phyloP scores from a whole-genome alignment of 2,888 invertebrate species.

The Arenicola marina region DNA sequence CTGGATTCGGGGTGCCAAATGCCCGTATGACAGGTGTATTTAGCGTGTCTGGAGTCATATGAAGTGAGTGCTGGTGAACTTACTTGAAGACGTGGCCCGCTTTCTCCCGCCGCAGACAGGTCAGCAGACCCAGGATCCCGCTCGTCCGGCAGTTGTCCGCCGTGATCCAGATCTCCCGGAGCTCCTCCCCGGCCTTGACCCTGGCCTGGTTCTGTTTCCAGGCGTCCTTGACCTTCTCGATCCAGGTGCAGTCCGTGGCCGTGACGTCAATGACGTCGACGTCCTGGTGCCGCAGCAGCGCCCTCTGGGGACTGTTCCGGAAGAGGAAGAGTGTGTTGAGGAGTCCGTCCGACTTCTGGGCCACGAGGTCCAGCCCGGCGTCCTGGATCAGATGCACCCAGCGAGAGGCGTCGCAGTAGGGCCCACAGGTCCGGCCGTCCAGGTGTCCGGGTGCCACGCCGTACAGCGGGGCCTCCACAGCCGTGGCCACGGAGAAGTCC shows the following conservation, averaged over 20 bases:
- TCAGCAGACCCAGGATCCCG: constrained; percentile 5
- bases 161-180: background rate
- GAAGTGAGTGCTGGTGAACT: background rate
- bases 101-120: background rate
- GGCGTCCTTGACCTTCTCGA: constrained; percentile 5
- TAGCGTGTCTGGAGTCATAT: background rate
- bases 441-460: background rate
- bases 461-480: background rate
- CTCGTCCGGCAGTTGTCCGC: background rate
- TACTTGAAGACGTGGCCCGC: constrained; percentile 1
- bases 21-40: background rate
- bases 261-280: background rate
- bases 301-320: constrained; percentile 1
- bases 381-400: background rate
- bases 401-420: background rate
- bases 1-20: background rate
- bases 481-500: background rate
- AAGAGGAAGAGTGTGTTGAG: constrained; percentile 1
- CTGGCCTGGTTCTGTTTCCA: constrained; percentile 43
- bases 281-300: background rate
- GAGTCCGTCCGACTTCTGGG: background rate
- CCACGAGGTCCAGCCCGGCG: constrained; percentile 1
- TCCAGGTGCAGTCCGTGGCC: background rate
- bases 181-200: constrained; percentile 73
- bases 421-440: background rate